Evolutionary conservation across 2,888 invertebrate species (phyloP).

Genomic region (Steinernema carpocapsae): DNA sequence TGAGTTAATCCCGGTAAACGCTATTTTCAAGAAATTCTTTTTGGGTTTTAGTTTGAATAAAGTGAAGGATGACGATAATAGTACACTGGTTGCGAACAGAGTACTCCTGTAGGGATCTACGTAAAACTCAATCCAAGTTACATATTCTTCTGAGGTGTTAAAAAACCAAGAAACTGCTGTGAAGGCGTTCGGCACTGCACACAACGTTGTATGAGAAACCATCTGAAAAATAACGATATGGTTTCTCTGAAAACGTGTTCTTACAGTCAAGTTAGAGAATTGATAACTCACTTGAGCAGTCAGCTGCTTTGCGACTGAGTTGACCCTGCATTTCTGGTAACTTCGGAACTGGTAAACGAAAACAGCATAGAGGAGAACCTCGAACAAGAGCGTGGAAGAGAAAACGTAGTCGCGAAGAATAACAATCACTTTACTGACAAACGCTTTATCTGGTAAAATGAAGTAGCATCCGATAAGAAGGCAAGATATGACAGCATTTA

Average conservation of each 20-base stretch:
- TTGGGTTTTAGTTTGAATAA: not conserved
- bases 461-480: no score
- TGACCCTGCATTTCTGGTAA: not conserved
- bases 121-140: not conserved
- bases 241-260: not conserved
- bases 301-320: not conserved
- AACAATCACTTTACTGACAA: no score
- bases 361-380: constrained; percentile 6
- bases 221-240: constrained; percentile 23
- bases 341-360: constrained; percentile 2
- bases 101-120: not conserved
- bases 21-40: not conserved
- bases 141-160: not conserved
- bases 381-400: constrained; percentile 2
- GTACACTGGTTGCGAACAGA: no score
- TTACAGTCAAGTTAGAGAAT: no score
- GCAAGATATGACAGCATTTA: not conserved
- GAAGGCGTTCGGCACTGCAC: not conserved
- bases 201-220: not conserved
- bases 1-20: not conserved
- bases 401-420: not conserved
- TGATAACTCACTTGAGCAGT: not conserved
- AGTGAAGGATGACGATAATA: not conserved
- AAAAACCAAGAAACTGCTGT: not conserved
- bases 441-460: no score